Evolutionary conservation across 2,888 invertebrate species (phyloP), one percentile per base, ranked within the genome.

Genomic region (Perdita meconis): DNA sequence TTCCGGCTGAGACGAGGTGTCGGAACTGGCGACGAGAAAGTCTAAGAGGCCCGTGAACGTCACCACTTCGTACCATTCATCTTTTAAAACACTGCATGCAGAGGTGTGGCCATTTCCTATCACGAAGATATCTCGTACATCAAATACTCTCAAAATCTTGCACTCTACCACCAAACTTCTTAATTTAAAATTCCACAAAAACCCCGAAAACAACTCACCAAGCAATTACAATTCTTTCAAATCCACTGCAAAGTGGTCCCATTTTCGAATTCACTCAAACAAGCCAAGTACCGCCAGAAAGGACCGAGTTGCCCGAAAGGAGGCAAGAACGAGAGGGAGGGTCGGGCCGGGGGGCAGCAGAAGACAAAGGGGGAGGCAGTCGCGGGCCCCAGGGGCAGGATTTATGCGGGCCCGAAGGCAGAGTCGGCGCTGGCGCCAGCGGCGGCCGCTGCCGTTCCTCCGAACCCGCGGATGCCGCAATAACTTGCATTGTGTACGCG

Each of bases 401-500:
- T 85, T 82, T 85, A 87, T 86, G 82, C 85, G 68, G 74, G 73
- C 63, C 30, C 63, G 50, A 16, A 42, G 73, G 16, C 10, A 42
- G 36, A 74, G 79, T 67, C 81, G 73, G 70, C 80, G 78, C 82
- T 90, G 89, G 90, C 90, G 89, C 90, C 89, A 88, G 87, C 90
- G 90, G 89, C 89, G 90, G 88, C 89, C 86, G 86, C 84, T 57
- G 79, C 80, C 82, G 82, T 79, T 77, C 81, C 83, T 87, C 86
- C 84, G 77, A 66, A 64, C 82, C 74, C 82, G 86, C 83, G 81
- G 87, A 86, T 90, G 89, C 89, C 84, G 89, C 91, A 91, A 91
- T 92, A 92, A 92, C 92, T 92, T 89, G 91, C 91, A 92, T 92
- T 92, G 92, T 92, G 90, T 91, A 89, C 90, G 89, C 88, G 86